phyloP scores from a whole-genome alignment of 2,888 invertebrate species.

The Nomada ferruginata region DNA sequence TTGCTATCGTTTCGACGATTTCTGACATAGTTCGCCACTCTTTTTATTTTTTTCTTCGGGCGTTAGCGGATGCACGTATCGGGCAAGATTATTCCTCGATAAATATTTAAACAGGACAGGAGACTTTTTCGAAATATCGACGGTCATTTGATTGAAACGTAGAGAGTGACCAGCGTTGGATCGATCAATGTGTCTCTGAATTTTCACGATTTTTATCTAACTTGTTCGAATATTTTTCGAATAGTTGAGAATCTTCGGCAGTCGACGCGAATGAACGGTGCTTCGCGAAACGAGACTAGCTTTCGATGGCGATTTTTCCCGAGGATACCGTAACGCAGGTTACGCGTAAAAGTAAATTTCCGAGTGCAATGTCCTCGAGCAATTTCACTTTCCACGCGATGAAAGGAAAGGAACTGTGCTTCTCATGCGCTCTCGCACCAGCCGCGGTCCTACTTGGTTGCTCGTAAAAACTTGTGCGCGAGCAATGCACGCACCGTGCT shows the following conservation, averaged over 20 bases:
- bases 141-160: no score
- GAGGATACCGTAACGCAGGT: conserved; percentile 43
- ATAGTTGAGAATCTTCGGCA: no score
- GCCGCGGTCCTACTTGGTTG: conserved; percentile 12
- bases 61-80: no score
- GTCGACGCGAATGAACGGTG: not conserved
- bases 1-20: not conserved
- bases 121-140: no score
- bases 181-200: no score
- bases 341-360: conserved; percentile 58
- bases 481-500: conserved; percentile 13
- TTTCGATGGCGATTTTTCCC: conserved; percentile 36
- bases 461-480: conserved; percentile 30
- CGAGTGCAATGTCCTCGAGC: conserved; percentile 59
- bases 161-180: no score
- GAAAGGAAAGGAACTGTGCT: conserved; percentile 56
- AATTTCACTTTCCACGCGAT: conserved; percentile 63
- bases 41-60: no score
- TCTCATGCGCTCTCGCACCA: conserved; percentile 35
- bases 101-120: no score
- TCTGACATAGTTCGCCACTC: no score
- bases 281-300: not conserved
- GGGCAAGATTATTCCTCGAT: no score
- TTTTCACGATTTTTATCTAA: no score
- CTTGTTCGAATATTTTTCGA: no score